These are phyloP conservation scores for Drosophila funebris DNA, from an alignment of 1,140 invertebrate genomes.

Conservation along the genomic window DNA sequence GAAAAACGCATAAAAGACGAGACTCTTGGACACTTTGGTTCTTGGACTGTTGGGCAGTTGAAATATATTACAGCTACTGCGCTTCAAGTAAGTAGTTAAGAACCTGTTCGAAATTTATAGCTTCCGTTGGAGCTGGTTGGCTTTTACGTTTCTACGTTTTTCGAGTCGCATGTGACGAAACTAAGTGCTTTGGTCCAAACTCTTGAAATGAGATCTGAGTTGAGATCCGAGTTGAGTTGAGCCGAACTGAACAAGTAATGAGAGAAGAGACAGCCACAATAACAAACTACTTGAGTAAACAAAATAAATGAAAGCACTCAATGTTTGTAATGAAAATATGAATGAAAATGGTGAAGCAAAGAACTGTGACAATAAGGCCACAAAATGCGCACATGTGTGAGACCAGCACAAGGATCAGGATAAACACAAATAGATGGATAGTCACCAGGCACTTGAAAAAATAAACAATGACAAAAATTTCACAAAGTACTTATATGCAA, in stretches of 20 bases:
- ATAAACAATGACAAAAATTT: conserved; percentile 76
- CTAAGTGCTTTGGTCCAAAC: conserved; percentile 46
- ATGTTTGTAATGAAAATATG: conserved; percentile 63
- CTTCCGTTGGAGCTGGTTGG: conserved; percentile 56
- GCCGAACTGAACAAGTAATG: conserved; percentile 1
- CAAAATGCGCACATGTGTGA: conserved; percentile 67
- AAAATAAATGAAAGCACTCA: conserved; percentile 39
- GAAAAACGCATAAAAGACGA: conserved; percentile 42
- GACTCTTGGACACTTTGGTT: background rate
- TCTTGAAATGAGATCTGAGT: background rate
- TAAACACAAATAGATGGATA: conserved; percentile 55
- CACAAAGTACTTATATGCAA: conserved; percentile 76
- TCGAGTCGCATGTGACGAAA: conserved; percentile 4
- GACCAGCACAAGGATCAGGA: conserved; percentile 38
- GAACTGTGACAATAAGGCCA: conserved; percentile 21
- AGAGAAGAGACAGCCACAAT: conserved; percentile 33
- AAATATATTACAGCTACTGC: conserved; percentile 19
- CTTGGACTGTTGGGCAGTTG: conserved; percentile 7
- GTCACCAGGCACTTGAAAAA: conserved; percentile 52
- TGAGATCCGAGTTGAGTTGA: background rate
- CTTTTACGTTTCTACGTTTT: too few species aligned
- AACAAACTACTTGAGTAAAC: conserved; percentile 47
- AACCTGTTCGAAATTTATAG: conserved; percentile 67
- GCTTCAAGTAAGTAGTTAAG: conserved; percentile 35
- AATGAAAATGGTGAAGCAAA: conserved; percentile 15